Percentiles rank a stretch among this genome's conserved stretches.
These are phyloP conservation scores for Ennomos fuscantarius DNA, from an alignment of 2,888 invertebrate genomes.

Conservation along the genomic window DNA sequence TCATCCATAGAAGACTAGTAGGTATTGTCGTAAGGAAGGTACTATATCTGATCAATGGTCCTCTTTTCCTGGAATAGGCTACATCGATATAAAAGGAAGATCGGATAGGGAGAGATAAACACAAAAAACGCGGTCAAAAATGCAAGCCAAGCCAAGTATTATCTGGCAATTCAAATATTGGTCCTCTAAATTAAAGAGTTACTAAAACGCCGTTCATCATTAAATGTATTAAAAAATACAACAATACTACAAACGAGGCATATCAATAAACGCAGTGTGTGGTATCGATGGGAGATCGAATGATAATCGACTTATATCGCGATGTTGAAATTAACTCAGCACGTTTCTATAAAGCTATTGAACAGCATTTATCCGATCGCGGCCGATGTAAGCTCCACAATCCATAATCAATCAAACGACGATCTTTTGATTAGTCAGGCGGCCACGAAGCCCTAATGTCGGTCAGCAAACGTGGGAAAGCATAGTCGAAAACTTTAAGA, in stretches of 20 bases:
- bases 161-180: background rate
- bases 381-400: constrained; percentile 53
- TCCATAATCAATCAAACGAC: constrained; percentile 77
- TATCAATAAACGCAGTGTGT: constrained; percentile 41
- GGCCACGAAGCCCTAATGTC: constrained; percentile 50
- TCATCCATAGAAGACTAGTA: no score
- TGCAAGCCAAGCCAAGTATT: background rate
- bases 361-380: constrained; percentile 57
- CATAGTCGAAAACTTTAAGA: constrained; percentile 40
- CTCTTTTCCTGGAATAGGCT: no score
- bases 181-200: background rate
- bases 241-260: constrained; percentile 31
- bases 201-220: no score
- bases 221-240: background rate
- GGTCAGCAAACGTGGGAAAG: constrained; percentile 69
- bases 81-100: no score
- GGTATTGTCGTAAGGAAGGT: no score
- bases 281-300: constrained; percentile 36
- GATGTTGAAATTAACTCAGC: constrained; percentile 58
- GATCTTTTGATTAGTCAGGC: constrained; percentile 71
- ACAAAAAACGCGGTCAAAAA: no score
- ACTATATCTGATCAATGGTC: no score
- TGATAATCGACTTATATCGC: constrained; percentile 49
- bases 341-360: constrained; percentile 58
- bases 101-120: no score